phyloP scores from a whole-genome alignment of 2,888 invertebrate species.

The Pycnomerus fuliginosus region DNA sequence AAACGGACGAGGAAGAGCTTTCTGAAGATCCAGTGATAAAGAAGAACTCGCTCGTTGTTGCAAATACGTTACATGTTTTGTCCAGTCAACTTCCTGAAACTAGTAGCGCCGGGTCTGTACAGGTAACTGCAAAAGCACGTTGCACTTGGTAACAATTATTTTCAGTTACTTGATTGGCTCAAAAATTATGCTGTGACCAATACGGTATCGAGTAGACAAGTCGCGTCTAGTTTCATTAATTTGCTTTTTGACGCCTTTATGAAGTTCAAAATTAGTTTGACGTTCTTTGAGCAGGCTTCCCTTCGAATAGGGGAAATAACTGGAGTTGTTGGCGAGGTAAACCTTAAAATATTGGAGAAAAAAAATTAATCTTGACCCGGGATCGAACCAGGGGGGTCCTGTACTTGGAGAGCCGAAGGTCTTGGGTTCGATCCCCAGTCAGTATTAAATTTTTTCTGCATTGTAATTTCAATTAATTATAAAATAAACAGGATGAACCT shows the following conservation, averaged over 20 bases:
- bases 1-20: conserved; percentile 40
- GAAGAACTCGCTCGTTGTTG: conserved; percentile 39
- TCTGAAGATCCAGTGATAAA: conserved; percentile 46
- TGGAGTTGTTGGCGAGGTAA: conserved; percentile 53
- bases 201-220: conserved; percentile 37
- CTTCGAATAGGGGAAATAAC: conserved; percentile 50
- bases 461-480: too few relatives aligned
- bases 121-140: conserved; percentile 31
- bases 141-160: conserved; percentile 15
- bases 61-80: conserved; percentile 41
- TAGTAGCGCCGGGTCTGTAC: conserved; percentile 33
- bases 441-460: conserved; percentile 7
- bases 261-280: conserved; percentile 47
- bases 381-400: background rate
- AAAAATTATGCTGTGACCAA: conserved; percentile 46
- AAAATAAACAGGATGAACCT: conserved; percentile 43
- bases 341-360: background rate
- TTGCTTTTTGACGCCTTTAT: conserved; percentile 47
- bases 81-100: conserved; percentile 35
- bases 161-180: conserved; percentile 51
- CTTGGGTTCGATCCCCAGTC: background rate
- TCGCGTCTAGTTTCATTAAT: conserved; percentile 43
- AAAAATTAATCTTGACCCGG: too few relatives aligned
- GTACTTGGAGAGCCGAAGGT: background rate
- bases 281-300: conserved; percentile 52